phyloP scores from a whole-genome alignment of 2,888 invertebrate species.

The Philonicus albiceps region DNA sequence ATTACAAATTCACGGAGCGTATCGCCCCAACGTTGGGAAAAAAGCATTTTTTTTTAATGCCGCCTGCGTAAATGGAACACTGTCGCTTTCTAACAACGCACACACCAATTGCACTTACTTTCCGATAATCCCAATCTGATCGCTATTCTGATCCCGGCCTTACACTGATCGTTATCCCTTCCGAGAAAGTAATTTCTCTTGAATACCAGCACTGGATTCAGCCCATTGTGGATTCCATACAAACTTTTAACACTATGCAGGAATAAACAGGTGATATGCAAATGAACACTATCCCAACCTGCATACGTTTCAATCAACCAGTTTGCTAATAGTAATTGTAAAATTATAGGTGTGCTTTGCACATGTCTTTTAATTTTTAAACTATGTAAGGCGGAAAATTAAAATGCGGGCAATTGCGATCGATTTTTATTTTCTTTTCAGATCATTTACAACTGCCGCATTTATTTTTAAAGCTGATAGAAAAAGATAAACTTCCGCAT shows the following conservation, averaged over 20 bases:
- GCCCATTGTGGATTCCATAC: not conserved
- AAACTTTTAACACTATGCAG: not conserved
- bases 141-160: not conserved
- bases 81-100: slow-evolving; percentile 14
- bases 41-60: not conserved
- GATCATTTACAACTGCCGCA: not conserved
- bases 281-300: not conserved
- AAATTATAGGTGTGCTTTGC: slow-evolving; percentile 7
- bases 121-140: not conserved
- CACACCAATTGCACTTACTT: not conserved
- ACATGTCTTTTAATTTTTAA: not conserved
- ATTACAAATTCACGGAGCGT: slow-evolving; percentile 22
- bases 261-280: not conserved
- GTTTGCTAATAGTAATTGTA: not conserved
- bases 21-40: not conserved
- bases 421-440: not conserved
- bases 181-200: not conserved
- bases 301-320: not conserved
- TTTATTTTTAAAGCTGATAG: not conserved
- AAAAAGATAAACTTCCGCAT: not conserved
- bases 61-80: slow-evolving; percentile 14
- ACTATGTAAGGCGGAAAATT: not conserved
- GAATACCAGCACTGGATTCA: not conserved
- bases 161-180: not conserved
- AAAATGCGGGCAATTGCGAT: not conserved